These are phyloP conservation scores for Neuroscelio doddi DNA, from an alignment of 2,888 invertebrate genomes.

Conservation along the genomic window DNA sequence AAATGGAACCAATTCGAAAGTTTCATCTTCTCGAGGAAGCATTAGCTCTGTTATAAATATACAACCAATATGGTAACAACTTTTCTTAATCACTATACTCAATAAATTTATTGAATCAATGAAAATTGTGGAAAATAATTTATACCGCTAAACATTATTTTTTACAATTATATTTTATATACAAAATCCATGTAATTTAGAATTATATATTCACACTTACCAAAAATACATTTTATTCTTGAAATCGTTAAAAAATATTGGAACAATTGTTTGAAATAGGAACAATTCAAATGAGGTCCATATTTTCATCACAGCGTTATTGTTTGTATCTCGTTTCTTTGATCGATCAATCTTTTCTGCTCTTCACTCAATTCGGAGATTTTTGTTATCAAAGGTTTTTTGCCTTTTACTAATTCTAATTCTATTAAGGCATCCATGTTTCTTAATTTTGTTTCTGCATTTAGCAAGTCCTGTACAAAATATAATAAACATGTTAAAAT, in stretches of 20 bases:
- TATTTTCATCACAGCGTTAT: too few species aligned
- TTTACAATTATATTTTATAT: too few species aligned
- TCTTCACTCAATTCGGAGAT: constrained; percentile 49
- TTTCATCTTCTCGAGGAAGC: constrained; percentile 53
- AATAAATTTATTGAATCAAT: too few species aligned
- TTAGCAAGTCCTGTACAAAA: constrained; percentile 54
- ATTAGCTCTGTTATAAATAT: constrained; percentile 55
- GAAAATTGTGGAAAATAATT: too few species aligned
- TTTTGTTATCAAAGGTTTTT: constrained; percentile 50
- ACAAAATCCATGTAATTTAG: too few species aligned
- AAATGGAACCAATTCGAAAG: constrained; percentile 44
- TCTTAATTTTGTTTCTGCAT: constrained; percentile 56
- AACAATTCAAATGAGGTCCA: too few species aligned
- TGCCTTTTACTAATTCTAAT: constrained; percentile 52
- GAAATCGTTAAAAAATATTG: too few species aligned
- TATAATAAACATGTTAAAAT: not conserved
- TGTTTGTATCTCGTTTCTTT: constrained; percentile 13
- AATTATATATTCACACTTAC: too few species aligned
- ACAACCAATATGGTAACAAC: constrained; percentile 37
- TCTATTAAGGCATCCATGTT: constrained; percentile 58
- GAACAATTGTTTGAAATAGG: too few species aligned
- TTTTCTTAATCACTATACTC: not conserved
- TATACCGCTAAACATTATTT: too few species aligned
- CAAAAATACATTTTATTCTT: too few species aligned
- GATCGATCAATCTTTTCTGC: constrained; percentile 49